Evolutionary conservation across 2,797 vertebrate genomes (phyloP), one percentile per base, ranked within the genome.

Genomic region (Xenentodon cancila): DNA sequence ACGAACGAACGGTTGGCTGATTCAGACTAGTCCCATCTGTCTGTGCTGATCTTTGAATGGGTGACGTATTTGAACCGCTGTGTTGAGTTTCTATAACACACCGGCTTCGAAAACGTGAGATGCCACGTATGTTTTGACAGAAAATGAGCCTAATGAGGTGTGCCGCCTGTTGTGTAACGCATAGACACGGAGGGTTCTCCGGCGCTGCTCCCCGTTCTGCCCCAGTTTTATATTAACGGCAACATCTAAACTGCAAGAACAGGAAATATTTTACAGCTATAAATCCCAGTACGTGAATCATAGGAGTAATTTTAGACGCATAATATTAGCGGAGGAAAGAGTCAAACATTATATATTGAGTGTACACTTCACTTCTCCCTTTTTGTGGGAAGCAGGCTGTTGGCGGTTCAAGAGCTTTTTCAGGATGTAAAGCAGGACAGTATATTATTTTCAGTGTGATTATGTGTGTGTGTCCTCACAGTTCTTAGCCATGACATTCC

Each of bases 401-500:
- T 40, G 21, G 13, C 12, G 13, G 6, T 20, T 18, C 19, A 49
- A 7, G 27, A 34, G 17, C 49, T 8, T 43, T 45, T 20, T 52
- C 34, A 6, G 9, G 49, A 1, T 18, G 16, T 4, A 49, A 52
- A 21, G 19, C 21, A 46, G 22, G 7, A 37, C 9, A 16, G 17
- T 13, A 40, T 40, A 5, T 15, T 40, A 15, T 21, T 21, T 48
- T 48, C 13, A 5, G 46, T 13, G 46, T 47, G 44, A 45, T 15
- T 70, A 19, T 42, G 52, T 17, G 22, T 64, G 9, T 66, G 3
- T 46, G 30, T 2, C 16, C 61, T 44, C 2, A 2, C 75, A 89
- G 87, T 89, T 64, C 81, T 89, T 59, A 84, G 37, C 59, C 78
- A 91, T 65, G 97, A 99, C 88, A 99, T 99, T 88, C 98, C 98